A percentile compares a stretch with the other conserved stretches of the same genome.
Evolutionary conservation across 2,797 vertebrate genomes (phyloP).

Genomic region (Meriones psammophilus): DNA sequence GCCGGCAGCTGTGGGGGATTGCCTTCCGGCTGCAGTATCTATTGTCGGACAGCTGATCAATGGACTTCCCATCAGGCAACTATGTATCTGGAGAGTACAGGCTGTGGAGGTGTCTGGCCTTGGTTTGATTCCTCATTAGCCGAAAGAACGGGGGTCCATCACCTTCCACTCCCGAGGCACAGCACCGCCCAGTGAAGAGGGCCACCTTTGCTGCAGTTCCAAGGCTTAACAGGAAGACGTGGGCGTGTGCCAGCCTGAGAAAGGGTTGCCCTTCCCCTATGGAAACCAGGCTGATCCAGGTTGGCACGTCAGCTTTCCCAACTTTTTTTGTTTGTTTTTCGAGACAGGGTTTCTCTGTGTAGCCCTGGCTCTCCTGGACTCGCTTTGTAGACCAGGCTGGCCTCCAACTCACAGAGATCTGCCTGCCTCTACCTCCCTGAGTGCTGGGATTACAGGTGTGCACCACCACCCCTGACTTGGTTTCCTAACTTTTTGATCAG

Average conservation of each 20-base stretch:
- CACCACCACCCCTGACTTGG: no score
- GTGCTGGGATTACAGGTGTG: no score
- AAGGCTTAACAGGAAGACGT: neutral
- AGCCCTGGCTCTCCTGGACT: no score
- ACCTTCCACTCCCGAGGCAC: neutral
- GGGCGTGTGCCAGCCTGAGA: neutral
- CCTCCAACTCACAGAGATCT: no score
- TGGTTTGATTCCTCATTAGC: neutral
- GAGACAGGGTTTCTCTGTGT: no score
- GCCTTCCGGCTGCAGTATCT: neutral
- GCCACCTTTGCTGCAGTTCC: neutral
- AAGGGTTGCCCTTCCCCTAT: neutral
- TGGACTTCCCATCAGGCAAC: neutral
- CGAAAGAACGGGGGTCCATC: neutral
- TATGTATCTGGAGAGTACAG: neutral
- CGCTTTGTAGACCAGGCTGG: no score
- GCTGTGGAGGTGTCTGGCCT: neutral
- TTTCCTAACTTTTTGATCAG: constrained; percentile 4
- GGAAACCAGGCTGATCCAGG: neutral
- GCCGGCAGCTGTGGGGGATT: neutral
- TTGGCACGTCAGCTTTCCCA: neutral
- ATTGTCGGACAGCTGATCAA: neutral
- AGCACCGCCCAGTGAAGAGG: neutral
- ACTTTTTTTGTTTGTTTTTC: neutral
- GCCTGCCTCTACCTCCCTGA: no score